Base-by-base conservation (phyloP, 2,888 invertebrate genomes). In the Corythucha ciliata region DNA sequence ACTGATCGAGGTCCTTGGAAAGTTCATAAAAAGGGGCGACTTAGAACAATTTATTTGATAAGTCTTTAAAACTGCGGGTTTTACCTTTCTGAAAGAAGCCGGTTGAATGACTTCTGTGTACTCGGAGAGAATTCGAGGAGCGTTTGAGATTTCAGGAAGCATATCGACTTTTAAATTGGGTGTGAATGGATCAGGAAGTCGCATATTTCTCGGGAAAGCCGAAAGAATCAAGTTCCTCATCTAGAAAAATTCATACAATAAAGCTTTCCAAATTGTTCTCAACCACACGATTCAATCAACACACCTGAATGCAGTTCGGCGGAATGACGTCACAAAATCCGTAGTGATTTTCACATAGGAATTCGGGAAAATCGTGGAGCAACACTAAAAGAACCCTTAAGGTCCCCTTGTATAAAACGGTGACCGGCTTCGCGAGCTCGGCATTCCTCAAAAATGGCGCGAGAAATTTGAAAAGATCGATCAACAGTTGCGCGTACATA, bases 281-380 rank as follows among this genome's bases (percentile, higher is more conserved):
- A 37, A 14, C n/a, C n/a, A 37, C 37, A 14, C 29, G 29, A 29
- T 10, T 10, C 29, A 10, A 29, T n/a, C 14, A 34, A 16, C 18
- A 24, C 47, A 63, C 64, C 67, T 80, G 97, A 60, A 98, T 94
- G 70, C 98, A 98, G 69, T 98, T 98, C 3, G 97, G 92, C 40
- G 98, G 97, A 63, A 99, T 97, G 55, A 92, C 94, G 69, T 99
- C 98, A 69, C 98, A 97, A 72, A 99, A 94, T 37, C 91, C 90
- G 68, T 97, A 97, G 69, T 98, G 96, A 69, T 96, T 97, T 68
- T 99, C 98, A 70, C 97, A 97, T 45, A 99, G 76, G 69, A 99
- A 94, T 71, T 99, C 98, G 0, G 98, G 98, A 69, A 99, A 99
- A 68, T 99, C 98, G 67, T 99, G 98, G 10, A 98, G 75, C 25